Percentiles rank a stretch among this genome's conserved stretches.
Conservation (phyloP, 2,888 invertebrate genomes). For the Phalera bucephala region DNA sequence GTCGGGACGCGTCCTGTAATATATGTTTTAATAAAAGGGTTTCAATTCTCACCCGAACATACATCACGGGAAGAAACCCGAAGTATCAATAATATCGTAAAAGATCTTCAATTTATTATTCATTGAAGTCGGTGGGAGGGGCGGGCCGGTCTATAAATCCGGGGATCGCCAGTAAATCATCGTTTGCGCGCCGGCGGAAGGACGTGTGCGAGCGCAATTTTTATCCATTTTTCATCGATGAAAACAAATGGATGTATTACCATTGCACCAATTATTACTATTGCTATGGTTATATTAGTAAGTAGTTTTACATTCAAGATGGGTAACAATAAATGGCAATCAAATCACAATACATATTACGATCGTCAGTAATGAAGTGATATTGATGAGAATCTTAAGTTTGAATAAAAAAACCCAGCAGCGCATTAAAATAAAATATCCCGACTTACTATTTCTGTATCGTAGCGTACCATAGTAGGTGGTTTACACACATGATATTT, state of each 20-base stretch:
- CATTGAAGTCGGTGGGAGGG: slow-evolving; percentile 70
- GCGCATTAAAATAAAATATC: no score
- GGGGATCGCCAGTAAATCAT: slow-evolving; percentile 75
- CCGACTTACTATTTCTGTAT: no score
- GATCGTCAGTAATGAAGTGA: no score
- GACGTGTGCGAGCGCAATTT: slow-evolving; percentile 58
- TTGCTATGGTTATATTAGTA: no score
- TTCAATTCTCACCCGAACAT: slow-evolving; percentile 75
- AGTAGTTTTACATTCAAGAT: no score
- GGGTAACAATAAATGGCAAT: no score
- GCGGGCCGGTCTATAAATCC: slow-evolving; percentile 68
- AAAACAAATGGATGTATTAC: slow-evolving; percentile 54
- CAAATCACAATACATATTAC: no score
- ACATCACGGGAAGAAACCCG: slow-evolving; percentile 69
- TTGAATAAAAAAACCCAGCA: no score
- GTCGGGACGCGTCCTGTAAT: slow-evolving; percentile 74
- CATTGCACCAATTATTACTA: slow-evolving; percentile 42
- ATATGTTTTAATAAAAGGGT: slow-evolving; percentile 83
- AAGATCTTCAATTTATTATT: slow-evolving; percentile 79
- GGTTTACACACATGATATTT: no score
- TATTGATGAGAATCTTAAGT: no score
- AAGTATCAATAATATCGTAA: slow-evolving; percentile 77
- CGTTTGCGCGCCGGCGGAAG: slow-evolving; percentile 56
- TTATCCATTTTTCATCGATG: slow-evolving; percentile 56
- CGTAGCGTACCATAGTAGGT: no score